phyloP scores from a whole-genome alignment of 2,113 vertebrate species.

The Elephantulus edwardii region DNA sequence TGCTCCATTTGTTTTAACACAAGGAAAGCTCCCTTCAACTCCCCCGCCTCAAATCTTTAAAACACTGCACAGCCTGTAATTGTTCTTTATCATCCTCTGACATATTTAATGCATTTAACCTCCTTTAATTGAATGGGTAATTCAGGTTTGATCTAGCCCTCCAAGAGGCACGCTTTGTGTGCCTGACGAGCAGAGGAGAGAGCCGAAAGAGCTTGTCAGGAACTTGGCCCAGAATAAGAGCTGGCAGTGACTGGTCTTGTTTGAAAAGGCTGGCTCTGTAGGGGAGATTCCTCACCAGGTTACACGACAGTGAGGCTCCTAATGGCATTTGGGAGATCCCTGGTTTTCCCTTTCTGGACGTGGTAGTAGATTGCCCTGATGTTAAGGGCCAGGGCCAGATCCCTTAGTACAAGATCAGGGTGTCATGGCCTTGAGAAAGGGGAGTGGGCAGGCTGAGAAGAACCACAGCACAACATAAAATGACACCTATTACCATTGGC shows the following conservation, averaged over 20 bases:
- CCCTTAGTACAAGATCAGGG: background rate
- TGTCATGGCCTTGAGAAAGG: background rate
- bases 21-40: background rate
- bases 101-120: background rate
- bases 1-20: background rate
- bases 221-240: background rate
- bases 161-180: background rate
- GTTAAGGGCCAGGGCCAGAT: background rate
- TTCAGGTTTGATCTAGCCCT: conserved; percentile 18
- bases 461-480: background rate
- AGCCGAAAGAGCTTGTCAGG: background rate
- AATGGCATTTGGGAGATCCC: background rate
- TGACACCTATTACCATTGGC: background rate
- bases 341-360: background rate
- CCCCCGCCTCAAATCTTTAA: background rate
- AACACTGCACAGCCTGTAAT: background rate
- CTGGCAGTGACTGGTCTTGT: background rate
- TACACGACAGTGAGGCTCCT: background rate
- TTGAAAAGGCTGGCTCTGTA: background rate
- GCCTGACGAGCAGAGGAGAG: background rate
- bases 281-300: background rate
- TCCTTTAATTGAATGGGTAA: conserved; percentile 40
- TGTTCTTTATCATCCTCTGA: conserved; percentile 5
- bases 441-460: background rate
- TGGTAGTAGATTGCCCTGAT: background rate